A percentile compares a stretch with the other conserved stretches of the same genome.
These are phyloP conservation scores for Margaritifera margaritifera DNA, from an alignment of 2,888 invertebrate species.

Conservation along the genomic window DNA sequence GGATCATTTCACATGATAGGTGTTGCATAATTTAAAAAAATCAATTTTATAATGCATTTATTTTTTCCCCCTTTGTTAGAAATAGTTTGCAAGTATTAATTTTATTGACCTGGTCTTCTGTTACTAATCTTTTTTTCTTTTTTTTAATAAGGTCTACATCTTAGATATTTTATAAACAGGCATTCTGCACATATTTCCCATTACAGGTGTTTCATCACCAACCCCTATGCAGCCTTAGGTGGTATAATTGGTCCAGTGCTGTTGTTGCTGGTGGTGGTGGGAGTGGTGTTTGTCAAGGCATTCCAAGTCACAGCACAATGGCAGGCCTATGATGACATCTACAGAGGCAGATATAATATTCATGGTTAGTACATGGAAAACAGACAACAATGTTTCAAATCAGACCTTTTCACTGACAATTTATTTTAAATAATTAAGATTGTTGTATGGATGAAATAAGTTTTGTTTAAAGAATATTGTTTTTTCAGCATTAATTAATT, in stretches of 20 bases:
- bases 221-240: slow-evolving; percentile 62
- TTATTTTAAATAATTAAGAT: no score
- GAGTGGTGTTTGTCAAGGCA: slow-evolving; percentile 66
- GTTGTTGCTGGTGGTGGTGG: slow-evolving; percentile 59
- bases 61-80: no score
- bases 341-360: slow-evolving; percentile 64
- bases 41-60: no score
- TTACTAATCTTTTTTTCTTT: neutral
- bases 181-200: neutral
- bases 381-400: no score
- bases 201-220: slow-evolving; percentile 69
- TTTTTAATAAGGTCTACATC: slow-evolving; percentile 1
- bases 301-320: slow-evolving; percentile 68
- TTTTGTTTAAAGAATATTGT: no score
- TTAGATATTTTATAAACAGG: neutral
- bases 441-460: no score
- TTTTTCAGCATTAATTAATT: no score
- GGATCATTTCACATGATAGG: no score
- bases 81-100: no score
- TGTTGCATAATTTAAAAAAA: no score
- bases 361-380: slow-evolving; percentile 50
- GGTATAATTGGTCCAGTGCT: slow-evolving; percentile 64
- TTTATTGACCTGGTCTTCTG: no score
- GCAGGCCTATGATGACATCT: slow-evolving; percentile 70
- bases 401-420: no score